These are phyloP conservation scores for Ptiloglossa arizonensis DNA, from an alignment of 1,140 invertebrate species.

Conservation along the genomic window DNA sequence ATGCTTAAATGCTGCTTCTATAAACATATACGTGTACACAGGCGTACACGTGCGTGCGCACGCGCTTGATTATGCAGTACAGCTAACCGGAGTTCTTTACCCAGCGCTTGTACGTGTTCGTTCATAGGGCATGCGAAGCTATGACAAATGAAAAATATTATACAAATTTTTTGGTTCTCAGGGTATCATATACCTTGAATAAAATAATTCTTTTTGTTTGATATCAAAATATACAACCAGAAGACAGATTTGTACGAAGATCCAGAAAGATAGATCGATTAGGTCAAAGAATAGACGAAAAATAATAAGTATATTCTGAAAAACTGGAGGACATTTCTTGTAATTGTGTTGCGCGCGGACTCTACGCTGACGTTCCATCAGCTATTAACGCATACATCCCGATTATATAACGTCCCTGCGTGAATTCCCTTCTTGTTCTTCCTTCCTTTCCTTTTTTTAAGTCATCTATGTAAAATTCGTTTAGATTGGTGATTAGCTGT, in stretches of 20 bases:
- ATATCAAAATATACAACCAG: not conserved
- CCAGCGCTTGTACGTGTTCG: conserved; percentile 25
- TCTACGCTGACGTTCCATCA: conserved; percentile 54
- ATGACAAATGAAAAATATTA: not conserved
- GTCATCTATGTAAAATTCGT: not conserved
- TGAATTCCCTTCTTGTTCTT: conserved; percentile 55
- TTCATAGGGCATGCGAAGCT: not conserved
- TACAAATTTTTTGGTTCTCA: not conserved
- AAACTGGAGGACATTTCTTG: not conserved
- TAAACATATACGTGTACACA: conserved; percentile 27
- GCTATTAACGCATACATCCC: conserved; percentile 69
- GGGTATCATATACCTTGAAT: not conserved
- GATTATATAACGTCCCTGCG: conserved; percentile 71
- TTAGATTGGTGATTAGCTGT: not conserved
- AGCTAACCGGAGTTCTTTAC: conserved; percentile 42
- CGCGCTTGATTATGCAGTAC: conserved; percentile 55
- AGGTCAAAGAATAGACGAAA: not conserved
- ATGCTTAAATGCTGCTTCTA: conserved; percentile 5
- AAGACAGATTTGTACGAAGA: not conserved
- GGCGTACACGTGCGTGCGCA: conserved; percentile 50
- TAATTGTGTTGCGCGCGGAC: conserved; percentile 2
- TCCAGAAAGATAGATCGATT: not conserved
- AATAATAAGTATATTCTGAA: not conserved
- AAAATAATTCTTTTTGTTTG: not conserved
- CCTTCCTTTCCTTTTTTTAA: conserved; percentile 3